phyloP scores from a whole-genome alignment of 2,113 vertebrate species.

The Ptilonorhynchus violaceus region DNA sequence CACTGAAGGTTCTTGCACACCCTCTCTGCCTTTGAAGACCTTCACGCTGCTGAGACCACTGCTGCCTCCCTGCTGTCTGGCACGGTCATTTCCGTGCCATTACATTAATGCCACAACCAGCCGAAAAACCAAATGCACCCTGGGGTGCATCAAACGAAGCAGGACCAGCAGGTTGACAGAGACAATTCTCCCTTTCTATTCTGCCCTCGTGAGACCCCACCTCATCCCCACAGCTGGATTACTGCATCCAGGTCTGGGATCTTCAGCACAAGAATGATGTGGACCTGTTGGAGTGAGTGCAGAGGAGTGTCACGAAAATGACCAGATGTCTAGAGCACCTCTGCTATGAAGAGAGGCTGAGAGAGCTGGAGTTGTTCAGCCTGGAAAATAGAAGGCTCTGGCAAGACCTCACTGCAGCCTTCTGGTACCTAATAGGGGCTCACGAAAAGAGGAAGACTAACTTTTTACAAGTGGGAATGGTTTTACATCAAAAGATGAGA shows the following conservation, averaged over 20 bases:
- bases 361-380: not conserved
- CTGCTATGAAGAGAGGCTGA: not conserved
- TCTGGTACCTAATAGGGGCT: not conserved
- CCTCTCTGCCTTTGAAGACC: not conserved
- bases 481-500: not conserved
- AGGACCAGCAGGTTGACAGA: not conserved
- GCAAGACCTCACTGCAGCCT: not conserved
- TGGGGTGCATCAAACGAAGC: not conserved
- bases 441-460: not conserved
- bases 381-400: not conserved
- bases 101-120: not conserved
- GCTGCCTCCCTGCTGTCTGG: not conserved
- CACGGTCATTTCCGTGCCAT: rapidly evolving
- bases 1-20: not conserved
- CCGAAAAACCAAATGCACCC: not conserved
- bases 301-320: not conserved
- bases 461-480: not conserved
- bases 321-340: not conserved
- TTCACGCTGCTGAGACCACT: rapidly evolving
- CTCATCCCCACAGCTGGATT: too few relatives aligned
- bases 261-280: not conserved
- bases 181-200: not conserved
- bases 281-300: not conserved
- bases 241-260: not conserved
- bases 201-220: rapidly evolving